Conservation (phyloP, 2,113 vertebrate species). For the Prinia subflava region DNA sequence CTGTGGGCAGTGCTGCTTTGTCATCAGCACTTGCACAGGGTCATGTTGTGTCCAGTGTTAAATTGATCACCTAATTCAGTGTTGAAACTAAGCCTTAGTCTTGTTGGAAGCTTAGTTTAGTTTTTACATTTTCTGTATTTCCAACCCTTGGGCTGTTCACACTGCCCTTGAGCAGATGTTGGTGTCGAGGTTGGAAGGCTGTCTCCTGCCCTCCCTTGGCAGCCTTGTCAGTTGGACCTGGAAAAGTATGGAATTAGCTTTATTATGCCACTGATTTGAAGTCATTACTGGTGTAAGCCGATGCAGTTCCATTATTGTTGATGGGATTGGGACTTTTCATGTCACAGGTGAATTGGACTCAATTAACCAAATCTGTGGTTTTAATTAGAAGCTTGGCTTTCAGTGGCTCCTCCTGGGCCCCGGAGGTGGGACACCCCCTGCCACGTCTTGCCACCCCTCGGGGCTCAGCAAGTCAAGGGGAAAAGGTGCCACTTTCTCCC, state of each 20-base stretch:
- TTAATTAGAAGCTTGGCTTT: constrained; percentile 50
- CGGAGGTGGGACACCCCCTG: not conserved
- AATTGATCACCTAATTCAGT: not conserved
- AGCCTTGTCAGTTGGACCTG: constrained; percentile 14
- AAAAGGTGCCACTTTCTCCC: not conserved
- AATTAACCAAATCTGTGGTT: constrained; percentile 16
- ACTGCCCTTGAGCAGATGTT: not conserved
- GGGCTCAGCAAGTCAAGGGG: rapidly evolving
- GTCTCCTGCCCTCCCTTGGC: not conserved
- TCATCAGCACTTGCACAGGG: not conserved
- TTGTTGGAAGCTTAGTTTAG: not conserved
- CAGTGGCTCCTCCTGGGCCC: not conserved
- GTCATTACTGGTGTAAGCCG: constrained; percentile 61
- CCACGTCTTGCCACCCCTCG: rapidly evolving
- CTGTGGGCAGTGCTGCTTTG: not conserved
- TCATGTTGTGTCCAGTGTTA: not conserved
- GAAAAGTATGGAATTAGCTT: constrained; percentile 47
- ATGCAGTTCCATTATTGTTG: constrained; percentile 63
- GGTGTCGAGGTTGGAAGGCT: rapidly evolving
- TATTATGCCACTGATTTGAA: constrained; percentile 37
- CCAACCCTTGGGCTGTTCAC: rapidly evolving
- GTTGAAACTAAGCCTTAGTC: not conserved
- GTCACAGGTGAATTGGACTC: constrained; percentile 64
- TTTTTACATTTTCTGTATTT: not conserved
- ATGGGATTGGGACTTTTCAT: constrained; percentile 60